These are phyloP conservation scores for Eurosta solidaginis DNA, from an alignment of 1,140 invertebrate genomes.

Conservation along the genomic window DNA sequence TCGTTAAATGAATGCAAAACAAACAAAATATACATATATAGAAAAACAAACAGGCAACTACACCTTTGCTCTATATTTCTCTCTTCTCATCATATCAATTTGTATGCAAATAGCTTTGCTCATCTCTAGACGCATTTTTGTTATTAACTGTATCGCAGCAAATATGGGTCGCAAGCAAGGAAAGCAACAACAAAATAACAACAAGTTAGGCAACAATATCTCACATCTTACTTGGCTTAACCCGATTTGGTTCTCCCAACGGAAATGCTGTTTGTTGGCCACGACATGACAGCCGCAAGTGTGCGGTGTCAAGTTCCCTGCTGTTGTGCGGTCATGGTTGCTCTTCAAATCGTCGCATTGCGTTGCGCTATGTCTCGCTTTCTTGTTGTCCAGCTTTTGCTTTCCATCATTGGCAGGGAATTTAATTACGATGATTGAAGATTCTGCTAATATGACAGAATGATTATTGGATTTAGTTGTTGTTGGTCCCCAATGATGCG, in stretches of 20 bases:
- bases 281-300: conserved; percentile 23
- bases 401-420: conserved; percentile 2
- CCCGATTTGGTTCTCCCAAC: background rate
- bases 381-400: background rate
- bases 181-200: background rate
- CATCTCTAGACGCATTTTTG: background rate
- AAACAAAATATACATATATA: background rate
- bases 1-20: conserved; percentile 29
- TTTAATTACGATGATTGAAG: conserved; percentile 26
- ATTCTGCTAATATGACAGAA: conserved; percentile 7
- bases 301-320: background rate
- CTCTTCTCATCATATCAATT: too few relatives aligned
- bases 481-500: conserved; percentile 14
- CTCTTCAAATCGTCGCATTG: background rate
- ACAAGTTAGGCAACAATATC: background rate
- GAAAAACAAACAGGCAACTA: background rate
- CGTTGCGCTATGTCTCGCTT: too few relatives aligned
- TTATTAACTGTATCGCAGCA: background rate
- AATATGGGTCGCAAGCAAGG: conserved; percentile 5
- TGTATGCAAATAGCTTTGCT: too few relatives aligned
- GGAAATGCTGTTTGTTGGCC: conserved; percentile 10
- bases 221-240: background rate
- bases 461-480: conserved; percentile 19
- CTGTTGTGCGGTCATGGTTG: background rate
- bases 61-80: too few relatives aligned